These are phyloP conservation scores for Sporophila hypoxantha DNA, from an alignment of 2,113 vertebrate genomes.

Conservation along the genomic window DNA sequence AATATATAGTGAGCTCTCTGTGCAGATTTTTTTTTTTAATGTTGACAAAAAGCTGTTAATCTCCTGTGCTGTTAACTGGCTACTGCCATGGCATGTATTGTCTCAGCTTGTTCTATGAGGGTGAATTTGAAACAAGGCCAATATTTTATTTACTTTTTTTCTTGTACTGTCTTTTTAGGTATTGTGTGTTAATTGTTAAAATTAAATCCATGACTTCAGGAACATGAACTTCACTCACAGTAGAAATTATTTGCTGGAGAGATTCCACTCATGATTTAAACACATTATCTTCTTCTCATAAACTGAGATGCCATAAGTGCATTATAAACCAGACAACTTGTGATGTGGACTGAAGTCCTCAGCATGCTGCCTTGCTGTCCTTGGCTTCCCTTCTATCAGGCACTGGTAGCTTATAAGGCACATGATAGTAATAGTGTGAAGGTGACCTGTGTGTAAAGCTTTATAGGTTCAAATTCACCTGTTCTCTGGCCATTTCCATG, in stretches of 20 bases:
- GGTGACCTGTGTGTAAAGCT: neutral
- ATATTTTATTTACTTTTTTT: neutral
- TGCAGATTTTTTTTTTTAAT: neutral
- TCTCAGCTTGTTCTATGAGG: neutral
- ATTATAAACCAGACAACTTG: neutral
- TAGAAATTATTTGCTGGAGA: neutral
- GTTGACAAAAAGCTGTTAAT: neutral
- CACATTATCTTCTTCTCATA: neutral
- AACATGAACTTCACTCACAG: neutral
- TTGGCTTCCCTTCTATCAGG: neutral
- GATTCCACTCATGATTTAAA: neutral
- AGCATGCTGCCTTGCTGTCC: neutral
- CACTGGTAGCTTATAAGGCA: neutral
- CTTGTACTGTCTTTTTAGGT: neutral
- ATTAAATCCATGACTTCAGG: neutral
- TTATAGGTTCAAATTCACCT: neutral
- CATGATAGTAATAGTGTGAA: neutral
- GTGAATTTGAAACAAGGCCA: neutral
- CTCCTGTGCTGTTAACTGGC: neutral
- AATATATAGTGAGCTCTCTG: neutral
- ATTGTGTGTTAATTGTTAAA: neutral
- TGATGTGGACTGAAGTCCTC: neutral
- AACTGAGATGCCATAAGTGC: neutral
- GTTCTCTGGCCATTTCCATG: neutral
- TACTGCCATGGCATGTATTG: neutral